Evolutionary conservation across 2,888 invertebrate genomes (phyloP), one percentile per base, ranked within the genome.

Genomic region (Torymus texanus): DNA sequence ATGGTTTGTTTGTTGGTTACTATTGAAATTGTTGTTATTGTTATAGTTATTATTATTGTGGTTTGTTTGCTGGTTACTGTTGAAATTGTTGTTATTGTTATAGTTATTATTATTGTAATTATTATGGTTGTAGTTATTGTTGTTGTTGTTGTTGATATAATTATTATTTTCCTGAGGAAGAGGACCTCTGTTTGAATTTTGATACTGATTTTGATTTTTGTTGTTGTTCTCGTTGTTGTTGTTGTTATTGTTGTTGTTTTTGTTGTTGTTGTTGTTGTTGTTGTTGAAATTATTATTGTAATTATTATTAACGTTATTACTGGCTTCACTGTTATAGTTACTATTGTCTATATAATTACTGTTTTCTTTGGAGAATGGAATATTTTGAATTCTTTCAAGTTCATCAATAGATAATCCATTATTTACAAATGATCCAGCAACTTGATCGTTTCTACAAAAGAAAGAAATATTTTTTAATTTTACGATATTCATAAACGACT

Each of bases 341-440:
- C 78, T 63, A 16, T 73, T 56, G 50, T 71, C 67, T 12, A 65
- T 12, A n/a, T 67, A 73, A 63, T 73, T 73, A 18, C 70, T 77
- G 29, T 74, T 81, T 58, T 79, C 65, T 56, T 53, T 62, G 4
- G 68, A 41, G 14, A 68, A 14, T n/a, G 61, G 63, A 50, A 55
- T 18, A 13, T 18, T 66, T 12, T 66, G 12, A 10, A 74, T 61
- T 51, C 16, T 71, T 13, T 78, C 72, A 12, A 29, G 13, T 21
- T 61, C 72, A 0, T 66, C 70, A 8, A 41, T 41, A 3, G 75
- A 73, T 21, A 81, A 51, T 56, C 81, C 81, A 51, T 77, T 72
- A 21, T 81, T 81, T 8, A 81, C 71, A 3, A 77, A 74, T 3
- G 55, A 59, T n/a, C 79, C 76, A 50, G 79, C 51, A 11, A n/a